These are phyloP conservation scores for Hypselothyrea guttata DNA, from an alignment of 2,888 invertebrate genomes.

Conservation along the genomic window DNA sequence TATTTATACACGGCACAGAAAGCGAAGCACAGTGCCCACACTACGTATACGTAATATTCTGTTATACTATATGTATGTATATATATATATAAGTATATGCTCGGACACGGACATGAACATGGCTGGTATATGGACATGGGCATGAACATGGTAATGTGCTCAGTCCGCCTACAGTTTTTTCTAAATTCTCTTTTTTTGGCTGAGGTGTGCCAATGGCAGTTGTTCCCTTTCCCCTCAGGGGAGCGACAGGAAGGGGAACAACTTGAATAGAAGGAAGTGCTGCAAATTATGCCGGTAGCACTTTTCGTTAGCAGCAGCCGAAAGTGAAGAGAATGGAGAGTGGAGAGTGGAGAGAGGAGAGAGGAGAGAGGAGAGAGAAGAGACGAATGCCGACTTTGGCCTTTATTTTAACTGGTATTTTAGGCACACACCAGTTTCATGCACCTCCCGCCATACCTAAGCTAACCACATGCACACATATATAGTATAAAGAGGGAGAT, in stretches of 20 bases:
- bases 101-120: slow-evolving; percentile 20
- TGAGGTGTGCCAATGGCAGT: slow-evolving; percentile 36
- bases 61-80: not conserved
- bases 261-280: slow-evolving; percentile 70
- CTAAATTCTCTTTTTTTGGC: slow-evolving; percentile 6
- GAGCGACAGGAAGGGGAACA: slow-evolving; percentile 33
- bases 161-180: slow-evolving; percentile 12
- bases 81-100: slow-evolving; percentile 3
- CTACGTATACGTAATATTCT: slow-evolving; percentile 19
- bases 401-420: slow-evolving; percentile 50
- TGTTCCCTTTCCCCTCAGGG: not conserved
- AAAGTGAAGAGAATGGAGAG: slow-evolving; percentile 24
- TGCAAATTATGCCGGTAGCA: slow-evolving; percentile 69
- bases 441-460: slow-evolving; percentile 1
- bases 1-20: slow-evolving; percentile 61
- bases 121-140: slow-evolving; percentile 11
- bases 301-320: slow-evolving; percentile 42
- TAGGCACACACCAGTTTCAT: slow-evolving; percentile 7
- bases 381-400: slow-evolving; percentile 34
- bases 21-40: slow-evolving; percentile 32
- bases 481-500: slow-evolving; percentile 7
- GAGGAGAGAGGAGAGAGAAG: too few relatives aligned
- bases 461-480: slow-evolving; percentile 29
- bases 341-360: slow-evolving; percentile 17
- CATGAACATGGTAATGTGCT: slow-evolving; percentile 33